Evolutionary conservation across 2,888 invertebrate species (phyloP), one percentile per base, ranked within the genome.

Genomic region (Tridacna gigas): DNA sequence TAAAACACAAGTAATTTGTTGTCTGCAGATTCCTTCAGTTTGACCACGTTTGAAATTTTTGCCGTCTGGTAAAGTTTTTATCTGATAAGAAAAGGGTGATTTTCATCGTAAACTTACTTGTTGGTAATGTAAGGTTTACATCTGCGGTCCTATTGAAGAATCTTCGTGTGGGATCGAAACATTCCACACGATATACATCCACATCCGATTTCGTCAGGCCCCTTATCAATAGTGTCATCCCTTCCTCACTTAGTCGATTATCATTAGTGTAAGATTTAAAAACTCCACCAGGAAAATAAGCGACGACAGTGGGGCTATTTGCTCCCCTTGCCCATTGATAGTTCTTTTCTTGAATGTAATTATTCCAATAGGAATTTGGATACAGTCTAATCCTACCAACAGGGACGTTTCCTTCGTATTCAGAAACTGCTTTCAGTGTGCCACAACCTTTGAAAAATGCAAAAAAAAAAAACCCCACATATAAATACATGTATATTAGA

Each of bases 341-440:
- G 5, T 47, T 22, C 12, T 25, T 18, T 22, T 51, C 20, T 47
- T n/a, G 0, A 22, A 71, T 71, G 11, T 7, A 71, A n/a, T 48
- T 4, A 11, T 26, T 25, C 71, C 71, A 71, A 15, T 3, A 15
- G 0, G 48, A 15, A 51, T 11, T 26, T 0, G 71, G 71, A 13
- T 71, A 71, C 18, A 71, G 22, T 51, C 71, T 48, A 26, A 71
- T 48, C 22, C 26, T 28, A 48, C 71, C 71, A 12, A 71, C 26
- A 0, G 26, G 12, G 3, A 22, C 15, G 25, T 48, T 13, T 22
- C 71, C 71, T 11, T 51, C 71, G 51, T 25, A 71, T n/a, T 25
- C 15, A 22, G 71, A 71, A 51, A n/a, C 7, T 18, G 71, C 51
- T 51, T 22, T 51, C 13, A 71, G 48, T 25, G 22, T 47, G 20